Base-by-base conservation (phyloP, 2,113 vertebrate species). In the Periophthalmodon schlosseri region DNA sequence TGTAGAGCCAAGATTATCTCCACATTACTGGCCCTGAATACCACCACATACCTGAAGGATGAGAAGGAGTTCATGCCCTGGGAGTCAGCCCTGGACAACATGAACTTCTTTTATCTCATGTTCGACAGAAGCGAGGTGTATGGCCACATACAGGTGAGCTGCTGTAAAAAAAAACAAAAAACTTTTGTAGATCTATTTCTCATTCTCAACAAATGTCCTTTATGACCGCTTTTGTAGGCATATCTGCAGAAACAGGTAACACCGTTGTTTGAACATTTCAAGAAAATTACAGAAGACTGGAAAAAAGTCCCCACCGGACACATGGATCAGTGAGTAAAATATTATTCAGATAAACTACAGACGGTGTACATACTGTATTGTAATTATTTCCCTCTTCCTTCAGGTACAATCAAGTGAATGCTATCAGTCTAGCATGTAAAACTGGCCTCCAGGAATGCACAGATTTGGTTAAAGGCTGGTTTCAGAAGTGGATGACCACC, bases 351-450 rank as follows among this genome's bases (percentile, higher is more conserved):
- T 52, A 20, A 52, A 52, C 16, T 52, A 18, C 49, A 20, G 16
- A 56, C 52, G n/a, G 50, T 2, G 50, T n/a, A 2, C 18, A n/a
- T n/a, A 18, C 5, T 8, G 16, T 18, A 6, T 54, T 54, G 34
- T 63, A 34, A 15, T 63, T 20, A 18, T 13, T 10, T 70, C 12
- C 11, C 23, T 63, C 14, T 63, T 18, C 36, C 2, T 68, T 0
- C 82, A 99, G 98, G 88, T 99, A 99, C 82, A 96, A 90, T 0
- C 91, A 97, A 90, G 61, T 97, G 36, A 96, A 95, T 0, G 94
- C 96, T 49, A 85, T 99, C 86, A 94, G 87, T 67, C 91, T 94
- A 0, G 95, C 96, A 34, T 99, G 98, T 82, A 93, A 88, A 69
- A 94, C 93, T 0, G 95, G 94, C 0, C 0, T 95, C 5, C 0